Conservation (phyloP, 2,888 invertebrate species). For the Plagodis pulveraria region DNA sequence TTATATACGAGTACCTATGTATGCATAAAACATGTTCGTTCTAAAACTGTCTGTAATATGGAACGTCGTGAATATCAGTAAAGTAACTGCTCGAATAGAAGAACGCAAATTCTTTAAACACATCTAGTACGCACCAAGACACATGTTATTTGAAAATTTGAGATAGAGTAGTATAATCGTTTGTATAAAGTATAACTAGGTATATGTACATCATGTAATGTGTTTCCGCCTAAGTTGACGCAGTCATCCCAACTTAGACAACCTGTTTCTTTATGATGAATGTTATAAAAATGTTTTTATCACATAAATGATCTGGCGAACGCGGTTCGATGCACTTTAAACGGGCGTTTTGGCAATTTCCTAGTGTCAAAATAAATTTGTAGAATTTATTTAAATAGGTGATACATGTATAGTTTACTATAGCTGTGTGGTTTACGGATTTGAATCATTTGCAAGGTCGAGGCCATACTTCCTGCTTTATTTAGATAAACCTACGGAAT, state of each 20-base stretch:
- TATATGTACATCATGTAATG: neutral
- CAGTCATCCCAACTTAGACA: constrained; percentile 26
- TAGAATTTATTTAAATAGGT: constrained; percentile 26
- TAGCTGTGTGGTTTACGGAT: constrained; percentile 6
- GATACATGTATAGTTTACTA: constrained; percentile 2
- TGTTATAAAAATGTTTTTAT: constrained; percentile 51
- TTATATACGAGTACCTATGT: too few relatives aligned
- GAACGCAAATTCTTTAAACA: too few relatives aligned
- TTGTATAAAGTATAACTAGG: constrained; percentile 3
- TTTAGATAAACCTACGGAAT: neutral
- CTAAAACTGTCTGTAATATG: too few relatives aligned
- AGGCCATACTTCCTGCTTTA: constrained; percentile 18
- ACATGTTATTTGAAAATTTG: constrained; percentile 9
- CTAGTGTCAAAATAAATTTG: constrained; percentile 42
- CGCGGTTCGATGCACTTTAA: constrained; percentile 56
- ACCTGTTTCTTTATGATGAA: constrained; percentile 53
- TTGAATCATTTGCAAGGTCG: constrained; percentile 21
- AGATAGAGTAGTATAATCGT: constrained; percentile 13
- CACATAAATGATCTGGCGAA: constrained; percentile 41
- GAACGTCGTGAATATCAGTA: too few relatives aligned
- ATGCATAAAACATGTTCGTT: too few relatives aligned
- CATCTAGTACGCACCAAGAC: too few relatives aligned
- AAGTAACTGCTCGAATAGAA: neutral
- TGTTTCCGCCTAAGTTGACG: constrained; percentile 7
- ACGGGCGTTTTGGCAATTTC: constrained; percentile 34